These are phyloP conservation scores for Oplegnathus fasciatus DNA, from an alignment of 2,113 vertebrate species.

Conservation along the genomic window DNA sequence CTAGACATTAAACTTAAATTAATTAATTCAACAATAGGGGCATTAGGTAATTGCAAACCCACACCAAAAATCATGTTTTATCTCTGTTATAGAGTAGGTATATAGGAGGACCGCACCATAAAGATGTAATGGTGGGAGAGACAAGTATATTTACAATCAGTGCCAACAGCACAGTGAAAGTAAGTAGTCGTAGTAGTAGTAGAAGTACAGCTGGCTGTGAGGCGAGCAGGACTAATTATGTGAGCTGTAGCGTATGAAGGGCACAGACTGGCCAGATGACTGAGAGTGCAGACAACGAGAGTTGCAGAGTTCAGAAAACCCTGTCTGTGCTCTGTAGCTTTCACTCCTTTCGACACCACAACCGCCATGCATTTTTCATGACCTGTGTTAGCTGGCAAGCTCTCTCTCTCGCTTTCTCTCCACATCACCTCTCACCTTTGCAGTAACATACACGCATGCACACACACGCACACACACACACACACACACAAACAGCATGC, in stretches of 20 bases:
- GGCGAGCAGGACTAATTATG: constrained; percentile 65
- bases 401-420: constrained; percentile 39
- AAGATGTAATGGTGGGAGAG: constrained; percentile 3
- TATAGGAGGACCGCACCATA: not conserved
- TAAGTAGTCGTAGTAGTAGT: too few relatives aligned
- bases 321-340: constrained; percentile 61
- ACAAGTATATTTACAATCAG: constrained; percentile 27
- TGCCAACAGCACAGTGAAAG: constrained; percentile 17
- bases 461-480: too few relatives aligned
- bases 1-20: not conserved
- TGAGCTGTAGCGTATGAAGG: constrained; percentile 62
- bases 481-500: constrained; percentile 42
- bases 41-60: not conserved
- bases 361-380: constrained; percentile 82
- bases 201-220: constrained; percentile 16
- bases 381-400: constrained; percentile 71
- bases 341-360: constrained; percentile 77
- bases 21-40: too few relatives aligned
- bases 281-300: constrained; percentile 61
- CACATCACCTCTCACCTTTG: constrained; percentile 43
- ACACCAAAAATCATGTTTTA: not conserved
- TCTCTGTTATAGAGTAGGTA: not conserved
- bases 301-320: constrained; percentile 66
- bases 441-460: too few relatives aligned
- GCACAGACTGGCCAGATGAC: constrained; percentile 48